Evolutionary conservation across 2,888 invertebrate genomes (phyloP).

Genomic region (Liodrosophila aerea): DNA sequence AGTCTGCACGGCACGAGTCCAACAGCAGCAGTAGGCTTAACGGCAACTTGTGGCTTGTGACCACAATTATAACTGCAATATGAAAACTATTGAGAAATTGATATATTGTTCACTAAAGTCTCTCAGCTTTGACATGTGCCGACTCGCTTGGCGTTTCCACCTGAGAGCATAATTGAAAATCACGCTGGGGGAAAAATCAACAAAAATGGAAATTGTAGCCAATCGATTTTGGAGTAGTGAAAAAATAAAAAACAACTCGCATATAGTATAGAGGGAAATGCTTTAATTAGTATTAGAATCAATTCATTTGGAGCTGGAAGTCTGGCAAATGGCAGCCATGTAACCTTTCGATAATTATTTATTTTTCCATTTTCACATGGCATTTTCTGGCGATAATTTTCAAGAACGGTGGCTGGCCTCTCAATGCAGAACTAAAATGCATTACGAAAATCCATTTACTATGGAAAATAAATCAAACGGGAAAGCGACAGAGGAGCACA

Average conservation of each 20-base stretch:
- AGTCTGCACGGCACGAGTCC: slow-evolving; percentile 60
- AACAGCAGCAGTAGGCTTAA: slow-evolving; percentile 44
- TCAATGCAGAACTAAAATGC: slow-evolving; percentile 74
- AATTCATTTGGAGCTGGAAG: slow-evolving; percentile 7
- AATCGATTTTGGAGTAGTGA: slow-evolving; percentile 58
- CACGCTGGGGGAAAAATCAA: slow-evolving; percentile 71
- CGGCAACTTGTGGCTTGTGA: slow-evolving; percentile 62
- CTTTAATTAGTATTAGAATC: slow-evolving; percentile 65
- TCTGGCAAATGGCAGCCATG: slow-evolving; percentile 27
- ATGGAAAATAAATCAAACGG: slow-evolving; percentile 75
- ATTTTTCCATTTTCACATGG: slow-evolving; percentile 68
- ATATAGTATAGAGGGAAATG: slow-evolving; percentile 36
- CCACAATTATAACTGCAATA: slow-evolving; percentile 55
- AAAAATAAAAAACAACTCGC: slow-evolving; percentile 5
- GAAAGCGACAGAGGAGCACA: slow-evolving; percentile 46
- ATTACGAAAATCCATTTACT: slow-evolving; percentile 73
- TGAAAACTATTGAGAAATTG: slow-evolving; percentile 17
- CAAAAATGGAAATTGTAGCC: slow-evolving; percentile 73
- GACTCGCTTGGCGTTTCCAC: slow-evolving; percentile 13
- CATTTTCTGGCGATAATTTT: slow-evolving; percentile 61
- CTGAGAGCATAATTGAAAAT: slow-evolving; percentile 66
- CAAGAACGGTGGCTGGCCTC: slow-evolving; percentile 27
- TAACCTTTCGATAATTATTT: slow-evolving; percentile 68
- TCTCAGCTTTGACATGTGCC: slow-evolving; percentile 67
- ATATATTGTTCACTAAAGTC: slow-evolving; percentile 19